Percentiles rank a stretch among this genome's conserved stretches.
phyloP scores from a whole-genome alignment of 2,888 invertebrate species.

The Aporophyla lueneburgensis region DNA sequence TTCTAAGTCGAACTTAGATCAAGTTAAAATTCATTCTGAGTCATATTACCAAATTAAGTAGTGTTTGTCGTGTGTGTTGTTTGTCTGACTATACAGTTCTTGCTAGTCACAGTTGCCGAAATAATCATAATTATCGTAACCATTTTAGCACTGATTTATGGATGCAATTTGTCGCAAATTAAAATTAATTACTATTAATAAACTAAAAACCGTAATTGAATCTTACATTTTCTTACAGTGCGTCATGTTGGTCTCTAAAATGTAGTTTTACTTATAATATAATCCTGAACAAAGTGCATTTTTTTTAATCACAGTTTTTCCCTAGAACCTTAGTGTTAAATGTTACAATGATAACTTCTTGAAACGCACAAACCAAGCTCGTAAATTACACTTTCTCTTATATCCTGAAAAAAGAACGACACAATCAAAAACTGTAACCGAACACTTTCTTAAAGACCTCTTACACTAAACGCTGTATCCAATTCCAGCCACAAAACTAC shows the following conservation, averaged over 20 bases:
- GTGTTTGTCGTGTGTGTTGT: too few species aligned
- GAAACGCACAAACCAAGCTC: not conserved
- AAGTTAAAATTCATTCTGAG: not conserved
- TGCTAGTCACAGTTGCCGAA: not conserved
- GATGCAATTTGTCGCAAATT: not conserved
- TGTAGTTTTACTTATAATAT: not conserved
- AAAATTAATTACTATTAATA: not conserved
- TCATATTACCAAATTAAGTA: not conserved
- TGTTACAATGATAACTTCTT: not conserved
- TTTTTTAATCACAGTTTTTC: not conserved
- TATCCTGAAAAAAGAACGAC: not conserved
- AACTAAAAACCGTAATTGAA: not conserved
- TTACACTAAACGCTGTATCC: slow-evolving; percentile 56
- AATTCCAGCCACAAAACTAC: slow-evolving; percentile 66
- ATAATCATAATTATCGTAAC: not conserved
- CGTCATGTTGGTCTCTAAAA: not conserved
- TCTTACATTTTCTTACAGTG: not conserved
- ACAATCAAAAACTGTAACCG: slow-evolving; percentile 20
- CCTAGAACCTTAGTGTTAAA: not conserved
- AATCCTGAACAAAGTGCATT: too few species aligned
- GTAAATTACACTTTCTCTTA: not conserved
- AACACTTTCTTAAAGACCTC: slow-evolving; percentile 21
- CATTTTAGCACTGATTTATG: not conserved
- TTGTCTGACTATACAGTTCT: not conserved
- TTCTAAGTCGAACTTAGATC: not conserved